These are phyloP conservation scores for Pogoniulus pusillus DNA, from an alignment of 2,797 vertebrate genomes.

Conservation along the genomic window DNA sequence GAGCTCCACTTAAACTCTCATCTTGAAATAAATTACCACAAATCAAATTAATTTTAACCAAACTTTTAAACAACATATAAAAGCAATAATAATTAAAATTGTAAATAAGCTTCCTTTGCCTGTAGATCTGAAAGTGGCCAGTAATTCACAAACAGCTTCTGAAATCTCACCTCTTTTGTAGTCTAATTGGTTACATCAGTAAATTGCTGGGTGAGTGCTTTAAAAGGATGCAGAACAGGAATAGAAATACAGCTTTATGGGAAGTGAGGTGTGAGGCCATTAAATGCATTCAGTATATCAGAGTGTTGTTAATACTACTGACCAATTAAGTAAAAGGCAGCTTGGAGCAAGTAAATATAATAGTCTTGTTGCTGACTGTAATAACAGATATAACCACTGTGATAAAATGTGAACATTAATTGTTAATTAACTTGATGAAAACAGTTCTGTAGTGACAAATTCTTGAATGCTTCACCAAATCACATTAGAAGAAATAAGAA, in stretches of 20 bases:
- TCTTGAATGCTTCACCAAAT: not conserved
- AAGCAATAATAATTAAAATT: slow-evolving; percentile 41
- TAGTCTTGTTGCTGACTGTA: not conserved
- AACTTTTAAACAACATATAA: slow-evolving; percentile 32
- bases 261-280: slow-evolving; percentile 71
- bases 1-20: not conserved
- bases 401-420: slow-evolving; percentile 1
- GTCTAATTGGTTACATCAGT: slow-evolving; percentile 70
- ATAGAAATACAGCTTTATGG: slow-evolving; percentile 56
- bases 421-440: slow-evolving; percentile 24
- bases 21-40: slow-evolving; percentile 29
- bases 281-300: slow-evolving; percentile 61
- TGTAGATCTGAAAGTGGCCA: not conserved
- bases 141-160: slow-evolving; percentile 22
- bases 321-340: slow-evolving; percentile 71
- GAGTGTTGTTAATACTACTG: slow-evolving; percentile 64
- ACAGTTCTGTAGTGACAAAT: not conserved
- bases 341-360: slow-evolving; percentile 41
- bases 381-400: not conserved
- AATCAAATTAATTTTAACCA: slow-evolving; percentile 13
- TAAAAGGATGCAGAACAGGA: slow-evolving; percentile 67
- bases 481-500: not conserved
- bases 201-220: slow-evolving; percentile 53
- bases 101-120: not conserved
- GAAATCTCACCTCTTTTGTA: slow-evolving; percentile 62